A percentile compares a stretch with the other conserved stretches of the same genome.
phyloP scores from a whole-genome alignment of 2,888 invertebrate species.

The Dicroscelio sp. region DNA sequence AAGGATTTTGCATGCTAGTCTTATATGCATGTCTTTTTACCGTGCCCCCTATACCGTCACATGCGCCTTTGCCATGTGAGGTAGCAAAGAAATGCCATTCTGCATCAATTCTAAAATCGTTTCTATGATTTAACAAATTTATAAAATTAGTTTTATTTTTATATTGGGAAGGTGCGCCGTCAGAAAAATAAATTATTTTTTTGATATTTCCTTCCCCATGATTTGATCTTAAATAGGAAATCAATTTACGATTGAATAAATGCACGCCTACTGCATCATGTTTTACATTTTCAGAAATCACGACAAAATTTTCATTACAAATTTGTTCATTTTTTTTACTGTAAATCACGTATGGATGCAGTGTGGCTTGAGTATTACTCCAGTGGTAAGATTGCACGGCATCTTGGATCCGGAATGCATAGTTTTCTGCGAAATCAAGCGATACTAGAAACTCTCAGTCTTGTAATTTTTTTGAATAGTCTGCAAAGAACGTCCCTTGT shows the following conservation, averaged over 20 bases:
- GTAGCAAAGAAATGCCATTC: slow-evolving; percentile 67
- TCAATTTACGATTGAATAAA: slow-evolving; percentile 11
- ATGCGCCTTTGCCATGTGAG: slow-evolving; percentile 56
- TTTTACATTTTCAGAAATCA: slow-evolving; percentile 16
- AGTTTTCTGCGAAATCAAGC: slow-evolving; percentile 51
- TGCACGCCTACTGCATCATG: background rate
- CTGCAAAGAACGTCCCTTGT: background rate
- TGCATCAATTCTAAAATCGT: slow-evolving; percentile 44
- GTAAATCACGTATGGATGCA: slow-evolving; percentile 49
- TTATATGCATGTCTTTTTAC: slow-evolving; percentile 50
- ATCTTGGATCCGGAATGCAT: slow-evolving; percentile 43
- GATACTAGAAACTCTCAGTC: slow-evolving; percentile 33
- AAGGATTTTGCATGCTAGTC: slow-evolving; percentile 23
- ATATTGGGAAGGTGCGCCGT: slow-evolving; percentile 1
- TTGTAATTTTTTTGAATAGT: background rate
- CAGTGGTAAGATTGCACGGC: slow-evolving; percentile 45
- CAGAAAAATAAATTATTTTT: slow-evolving; percentile 46
- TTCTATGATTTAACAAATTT: background rate
- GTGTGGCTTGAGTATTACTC: slow-evolving; percentile 29
- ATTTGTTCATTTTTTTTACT: background rate
- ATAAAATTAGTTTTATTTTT: slow-evolving; percentile 52
- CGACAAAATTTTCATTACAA: background rate
- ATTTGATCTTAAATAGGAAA: background rate
- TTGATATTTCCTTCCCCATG: background rate
- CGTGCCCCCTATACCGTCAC: slow-evolving; percentile 57